These are phyloP conservation scores for Alviniconcha marisindica DNA, from an alignment of 1,140 invertebrate species.

Conservation along the genomic window DNA sequence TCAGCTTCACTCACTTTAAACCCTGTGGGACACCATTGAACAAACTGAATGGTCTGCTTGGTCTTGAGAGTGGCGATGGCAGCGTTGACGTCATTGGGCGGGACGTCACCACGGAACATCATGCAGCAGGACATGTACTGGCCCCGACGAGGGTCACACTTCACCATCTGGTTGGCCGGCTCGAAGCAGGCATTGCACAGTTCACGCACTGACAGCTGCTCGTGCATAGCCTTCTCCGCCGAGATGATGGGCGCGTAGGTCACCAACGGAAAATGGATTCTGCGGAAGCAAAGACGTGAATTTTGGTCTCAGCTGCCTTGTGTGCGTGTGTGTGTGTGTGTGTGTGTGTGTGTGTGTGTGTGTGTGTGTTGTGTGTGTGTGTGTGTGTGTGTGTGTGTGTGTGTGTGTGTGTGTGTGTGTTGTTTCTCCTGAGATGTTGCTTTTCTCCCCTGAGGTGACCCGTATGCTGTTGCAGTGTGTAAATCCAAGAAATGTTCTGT, in stretches of 20 bases:
- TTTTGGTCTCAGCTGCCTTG: too few species aligned
- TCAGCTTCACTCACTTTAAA: constrained; percentile 62
- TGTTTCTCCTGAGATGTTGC: too few species aligned
- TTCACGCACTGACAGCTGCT: constrained; percentile 80
- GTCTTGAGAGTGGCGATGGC: constrained; percentile 89
- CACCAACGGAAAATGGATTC: constrained; percentile 68
- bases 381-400: constrained; percentile 1
- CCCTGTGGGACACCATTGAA: constrained; percentile 84
- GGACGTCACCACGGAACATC: constrained; percentile 69
- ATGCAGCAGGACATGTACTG: constrained; percentile 83
- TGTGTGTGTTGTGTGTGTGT: background rate
- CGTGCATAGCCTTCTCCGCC: constrained; percentile 63
- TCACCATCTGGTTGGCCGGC: constrained; percentile 86
- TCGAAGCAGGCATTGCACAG: constrained; percentile 75
- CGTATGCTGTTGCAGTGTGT: too few species aligned
- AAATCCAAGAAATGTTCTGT: too few species aligned
- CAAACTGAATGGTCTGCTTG: constrained; percentile 82
- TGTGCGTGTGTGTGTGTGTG: too few species aligned
- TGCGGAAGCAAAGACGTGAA: constrained; percentile 15
- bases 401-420: too few species aligned
- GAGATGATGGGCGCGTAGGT: constrained; percentile 64
- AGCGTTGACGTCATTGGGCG: constrained; percentile 89
- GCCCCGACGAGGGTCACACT: constrained; percentile 91
- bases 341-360: too few species aligned
- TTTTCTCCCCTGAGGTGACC: too few species aligned